Percentiles rank a stretch among this genome's conserved stretches.
These are phyloP conservation scores for Protomyctophum bolini DNA, from an alignment of 2,113 vertebrate genomes.

Conservation along the genomic window DNA sequence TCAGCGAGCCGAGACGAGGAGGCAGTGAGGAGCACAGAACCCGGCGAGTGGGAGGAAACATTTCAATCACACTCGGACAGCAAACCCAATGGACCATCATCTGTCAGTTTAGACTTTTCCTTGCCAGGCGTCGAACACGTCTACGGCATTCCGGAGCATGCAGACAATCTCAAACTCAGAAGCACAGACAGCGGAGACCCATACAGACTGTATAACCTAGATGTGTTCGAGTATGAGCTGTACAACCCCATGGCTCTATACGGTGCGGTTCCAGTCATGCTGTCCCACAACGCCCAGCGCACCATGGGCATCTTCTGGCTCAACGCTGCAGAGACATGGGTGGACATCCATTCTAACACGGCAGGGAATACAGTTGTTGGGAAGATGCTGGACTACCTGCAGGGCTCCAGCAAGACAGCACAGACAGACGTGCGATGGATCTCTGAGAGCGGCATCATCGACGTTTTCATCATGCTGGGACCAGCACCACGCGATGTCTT, in stretches of 20 bases:
- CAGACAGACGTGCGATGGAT: constrained; percentile 94
- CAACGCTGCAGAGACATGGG: constrained; percentile 94
- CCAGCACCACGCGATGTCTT: constrained; percentile 82
- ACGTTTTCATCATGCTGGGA: constrained; percentile 89
- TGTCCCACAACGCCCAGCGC: constrained; percentile 84
- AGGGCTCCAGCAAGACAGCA: constrained; percentile 87
- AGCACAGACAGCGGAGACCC: constrained; percentile 91
- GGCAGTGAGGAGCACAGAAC: constrained; percentile 73
- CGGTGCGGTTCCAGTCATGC: constrained; percentile 87
- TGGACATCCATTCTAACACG: constrained; percentile 91
- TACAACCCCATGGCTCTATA: constrained; percentile 92
- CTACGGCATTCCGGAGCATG: constrained; percentile 93
- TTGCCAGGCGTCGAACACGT: constrained; percentile 90
- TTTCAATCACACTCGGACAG: constrained; percentile 90
- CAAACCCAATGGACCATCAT: constrained; percentile 88
- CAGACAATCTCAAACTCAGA: constrained; percentile 85
- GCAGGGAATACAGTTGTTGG: constrained; percentile 93
- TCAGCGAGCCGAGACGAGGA: constrained; percentile 55
- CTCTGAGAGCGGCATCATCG: constrained; percentile 92
- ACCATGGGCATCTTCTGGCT: constrained; percentile 94
- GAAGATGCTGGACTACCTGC: constrained; percentile 91
- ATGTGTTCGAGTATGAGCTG: constrained; percentile 95
- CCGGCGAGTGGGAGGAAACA: constrained; percentile 90
- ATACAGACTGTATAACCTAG: constrained; percentile 91
- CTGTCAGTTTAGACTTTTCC: constrained; percentile 91